A percentile compares a stretch with the other conserved stretches of the same genome.
Evolutionary conservation across 2,113 vertebrate genomes (phyloP).

Genomic region (Potamarius usumacintae): DNA sequence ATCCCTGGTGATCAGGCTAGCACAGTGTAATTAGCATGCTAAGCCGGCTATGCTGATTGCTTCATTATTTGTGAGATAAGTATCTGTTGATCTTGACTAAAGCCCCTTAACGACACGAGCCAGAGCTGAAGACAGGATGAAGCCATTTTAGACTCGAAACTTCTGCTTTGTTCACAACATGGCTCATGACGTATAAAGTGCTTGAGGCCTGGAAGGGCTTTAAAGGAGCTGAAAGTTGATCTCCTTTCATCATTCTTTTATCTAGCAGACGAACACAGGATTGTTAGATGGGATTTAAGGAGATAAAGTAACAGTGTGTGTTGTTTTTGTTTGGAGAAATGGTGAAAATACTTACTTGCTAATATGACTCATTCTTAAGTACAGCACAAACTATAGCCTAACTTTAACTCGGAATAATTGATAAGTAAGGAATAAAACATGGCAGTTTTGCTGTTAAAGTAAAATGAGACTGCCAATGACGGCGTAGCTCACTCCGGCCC

Average conservation of each 20-base stretch:
- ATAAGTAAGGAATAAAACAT: neutral
- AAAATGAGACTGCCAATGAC: neutral
- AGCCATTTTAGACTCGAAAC: conserved; percentile 25
- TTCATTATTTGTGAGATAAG: conserved; percentile 68
- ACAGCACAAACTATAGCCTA: neutral
- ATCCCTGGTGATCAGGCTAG: conserved; percentile 49
- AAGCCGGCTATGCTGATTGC: conserved; percentile 69
- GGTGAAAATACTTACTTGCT: conserved; percentile 8
- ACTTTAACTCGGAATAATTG: neutral
- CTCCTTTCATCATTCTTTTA: conserved; percentile 21
- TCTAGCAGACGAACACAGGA: conserved; percentile 37
- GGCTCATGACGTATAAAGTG: conserved; percentile 5
- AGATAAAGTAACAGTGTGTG: neutral
- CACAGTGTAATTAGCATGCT: conserved; percentile 63
- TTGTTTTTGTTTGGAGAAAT: neutral
- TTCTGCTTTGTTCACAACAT: conserved; percentile 30
- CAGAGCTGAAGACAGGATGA: conserved; percentile 22
- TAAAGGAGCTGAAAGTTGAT: conserved; percentile 9
- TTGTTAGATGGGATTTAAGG: conserved; percentile 3
- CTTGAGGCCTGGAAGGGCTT: conserved; percentile 10
- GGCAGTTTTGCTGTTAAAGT: neutral
- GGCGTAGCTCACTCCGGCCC: too few relatives aligned
- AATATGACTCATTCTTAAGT: neutral
- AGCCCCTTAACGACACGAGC: conserved; percentile 49
- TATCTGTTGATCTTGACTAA: conserved; percentile 55